These are phyloP conservation scores for Xenentodon cancila DNA, from an alignment of 2,797 vertebrate genomes.

Conservation along the genomic window DNA sequence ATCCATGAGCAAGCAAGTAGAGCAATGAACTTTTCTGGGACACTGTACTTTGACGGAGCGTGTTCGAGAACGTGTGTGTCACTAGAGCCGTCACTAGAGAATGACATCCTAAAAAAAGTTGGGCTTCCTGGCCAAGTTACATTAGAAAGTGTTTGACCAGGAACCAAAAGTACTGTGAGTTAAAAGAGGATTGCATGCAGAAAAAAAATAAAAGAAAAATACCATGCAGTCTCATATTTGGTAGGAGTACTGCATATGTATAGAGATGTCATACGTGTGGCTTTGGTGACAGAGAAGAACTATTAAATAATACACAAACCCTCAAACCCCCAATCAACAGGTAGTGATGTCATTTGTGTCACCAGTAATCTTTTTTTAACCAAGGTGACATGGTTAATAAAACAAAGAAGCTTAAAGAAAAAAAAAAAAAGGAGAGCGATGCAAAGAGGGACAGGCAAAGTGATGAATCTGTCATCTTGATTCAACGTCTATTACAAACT, in stretches of 20 bases:
- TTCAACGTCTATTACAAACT: too few species aligned
- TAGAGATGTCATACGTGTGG: slow-evolving; percentile 52
- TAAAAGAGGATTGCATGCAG: neutral
- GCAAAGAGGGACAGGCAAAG: too few species aligned
- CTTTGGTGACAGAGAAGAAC: slow-evolving; percentile 37
- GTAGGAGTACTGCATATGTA: neutral
- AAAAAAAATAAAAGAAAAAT: neutral
- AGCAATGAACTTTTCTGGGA: slow-evolving; percentile 75
- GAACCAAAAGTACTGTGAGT: neutral
- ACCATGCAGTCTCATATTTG: neutral
- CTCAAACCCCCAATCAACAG: slow-evolving; percentile 42
- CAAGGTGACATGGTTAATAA: slow-evolving; percentile 12
- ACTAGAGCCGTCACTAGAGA: slow-evolving; percentile 15
- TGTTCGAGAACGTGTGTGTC: slow-evolving; percentile 1
- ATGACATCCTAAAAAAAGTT: slow-evolving; percentile 28
- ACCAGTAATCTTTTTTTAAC: slow-evolving; percentile 44
- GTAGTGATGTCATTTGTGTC: slow-evolving; percentile 63
- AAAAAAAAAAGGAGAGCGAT: neutral
- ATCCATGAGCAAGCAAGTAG: slow-evolving; percentile 64
- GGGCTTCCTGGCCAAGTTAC: slow-evolving; percentile 13
- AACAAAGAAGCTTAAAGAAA: slow-evolving; percentile 16
- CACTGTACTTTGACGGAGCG: slow-evolving; percentile 37
- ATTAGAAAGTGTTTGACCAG: slow-evolving; percentile 6
- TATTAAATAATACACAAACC: slow-evolving; percentile 64
- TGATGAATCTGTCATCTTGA: too few species aligned